Evolutionary conservation across 2,797 vertebrate species (phyloP).

Genomic region (Glyptemys insculpta): DNA sequence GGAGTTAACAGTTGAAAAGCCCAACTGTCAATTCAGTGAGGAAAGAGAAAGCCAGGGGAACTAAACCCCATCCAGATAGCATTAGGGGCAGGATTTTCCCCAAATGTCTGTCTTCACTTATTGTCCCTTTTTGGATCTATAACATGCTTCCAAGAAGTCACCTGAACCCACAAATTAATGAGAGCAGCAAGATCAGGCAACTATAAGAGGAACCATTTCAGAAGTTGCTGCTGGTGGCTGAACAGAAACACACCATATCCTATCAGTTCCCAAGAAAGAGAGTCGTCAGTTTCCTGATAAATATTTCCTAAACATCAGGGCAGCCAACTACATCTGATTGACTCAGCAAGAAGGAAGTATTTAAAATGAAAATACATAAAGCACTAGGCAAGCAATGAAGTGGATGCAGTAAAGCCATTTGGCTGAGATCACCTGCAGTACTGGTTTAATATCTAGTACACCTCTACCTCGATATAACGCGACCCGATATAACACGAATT

Average conservation of each 20-base stretch:
- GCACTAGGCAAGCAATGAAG: not conserved
- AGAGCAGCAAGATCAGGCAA: not conserved
- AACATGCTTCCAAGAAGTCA: not conserved
- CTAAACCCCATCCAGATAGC: not conserved
- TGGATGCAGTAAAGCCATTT: not conserved
- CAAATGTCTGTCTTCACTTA: not conserved
- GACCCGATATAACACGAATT: too few relatives aligned
- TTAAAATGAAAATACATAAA: not conserved
- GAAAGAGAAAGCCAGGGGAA: not conserved
- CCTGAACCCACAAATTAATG: not conserved
- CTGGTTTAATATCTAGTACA: not conserved
- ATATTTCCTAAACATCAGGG: not conserved
- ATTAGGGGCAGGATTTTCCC: not conserved
- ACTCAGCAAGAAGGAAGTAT: not conserved
- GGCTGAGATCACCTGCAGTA: not conserved
- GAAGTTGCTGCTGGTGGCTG: not conserved
- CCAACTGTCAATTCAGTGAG: not conserved
- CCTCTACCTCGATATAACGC: too few relatives aligned
- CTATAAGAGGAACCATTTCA: not conserved
- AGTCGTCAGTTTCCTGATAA: not conserved
- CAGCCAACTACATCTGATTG: not conserved
- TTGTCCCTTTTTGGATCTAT: not conserved
- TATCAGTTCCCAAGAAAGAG: not conserved
- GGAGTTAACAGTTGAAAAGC: not conserved
- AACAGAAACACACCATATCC: not conserved